These are phyloP conservation scores for Drosophila biarmipes DNA, from an alignment of 1,140 invertebrate genomes.

Conservation along the genomic window DNA sequence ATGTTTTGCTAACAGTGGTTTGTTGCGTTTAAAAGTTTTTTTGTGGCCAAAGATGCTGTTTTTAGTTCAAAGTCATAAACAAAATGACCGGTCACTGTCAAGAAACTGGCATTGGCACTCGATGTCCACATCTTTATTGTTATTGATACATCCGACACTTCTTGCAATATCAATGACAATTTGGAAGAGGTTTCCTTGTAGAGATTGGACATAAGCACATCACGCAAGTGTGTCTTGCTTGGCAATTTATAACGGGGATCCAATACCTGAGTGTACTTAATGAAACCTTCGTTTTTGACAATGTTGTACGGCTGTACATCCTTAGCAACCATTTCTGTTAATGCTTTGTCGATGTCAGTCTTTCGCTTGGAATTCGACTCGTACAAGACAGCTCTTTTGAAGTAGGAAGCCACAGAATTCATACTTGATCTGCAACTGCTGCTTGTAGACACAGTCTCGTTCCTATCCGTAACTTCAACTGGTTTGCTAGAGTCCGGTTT, in stretches of 20 bases:
- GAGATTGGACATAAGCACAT: conserved; percentile 10
- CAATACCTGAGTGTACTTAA: background rate
- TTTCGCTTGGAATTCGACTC: too few species aligned
- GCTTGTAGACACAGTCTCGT: conserved; percentile 7
- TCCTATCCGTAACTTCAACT: conserved; percentile 3
- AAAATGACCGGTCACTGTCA: too few species aligned
- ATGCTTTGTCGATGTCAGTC: background rate
- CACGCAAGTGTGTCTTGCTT: background rate
- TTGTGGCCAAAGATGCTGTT: background rate
- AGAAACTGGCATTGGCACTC: background rate
- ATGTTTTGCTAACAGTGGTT: background rate
- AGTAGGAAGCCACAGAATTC: too few species aligned
- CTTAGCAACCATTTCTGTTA: conserved; percentile 15
- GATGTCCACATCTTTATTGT: too few species aligned
- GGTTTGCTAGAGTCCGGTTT: conserved; percentile 7
- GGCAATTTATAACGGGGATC: background rate
- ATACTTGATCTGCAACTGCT: conserved; percentile 7
- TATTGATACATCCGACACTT: too few species aligned
- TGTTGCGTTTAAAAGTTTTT: background rate
- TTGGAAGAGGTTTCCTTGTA: too few species aligned
- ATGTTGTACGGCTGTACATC: conserved; percentile 9
- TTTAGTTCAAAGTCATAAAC: too few species aligned
- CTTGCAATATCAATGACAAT: too few species aligned
- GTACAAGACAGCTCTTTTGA: too few species aligned
- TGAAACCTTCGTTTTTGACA: background rate